Conservation (phyloP, 1,140 invertebrate genomes). For the Muscidifurax raptorellus region DNA sequence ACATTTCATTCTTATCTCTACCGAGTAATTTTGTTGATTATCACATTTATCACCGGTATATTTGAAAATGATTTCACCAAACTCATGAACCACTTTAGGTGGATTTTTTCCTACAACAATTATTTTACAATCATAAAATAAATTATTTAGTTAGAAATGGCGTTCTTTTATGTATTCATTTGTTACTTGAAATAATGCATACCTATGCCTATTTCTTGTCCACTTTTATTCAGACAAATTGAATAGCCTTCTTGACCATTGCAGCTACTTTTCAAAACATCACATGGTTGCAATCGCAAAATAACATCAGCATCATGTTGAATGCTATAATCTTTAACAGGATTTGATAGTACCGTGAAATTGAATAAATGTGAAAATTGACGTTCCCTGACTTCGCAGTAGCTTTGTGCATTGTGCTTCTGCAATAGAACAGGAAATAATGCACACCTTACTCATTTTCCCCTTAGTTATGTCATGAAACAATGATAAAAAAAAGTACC, state of each 20-base stretch:
- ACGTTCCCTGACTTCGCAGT: background rate
- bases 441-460: background rate
- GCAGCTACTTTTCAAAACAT: slow-evolving; percentile 60
- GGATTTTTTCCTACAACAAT: slow-evolving; percentile 60
- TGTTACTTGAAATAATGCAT: slow-evolving; percentile 38
- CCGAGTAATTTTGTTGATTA: slow-evolving; percentile 56
- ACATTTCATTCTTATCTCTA: slow-evolving; percentile 65
- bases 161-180: background rate
- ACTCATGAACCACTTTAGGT: slow-evolving; percentile 53
- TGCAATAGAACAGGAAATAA: background rate
- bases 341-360: slow-evolving; percentile 55
- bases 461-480: background rate
- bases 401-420: background rate
- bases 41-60: slow-evolving; percentile 65
- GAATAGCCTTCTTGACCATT: slow-evolving; percentile 58
- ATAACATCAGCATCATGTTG: slow-evolving; percentile 39
- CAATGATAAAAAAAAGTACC: background rate
- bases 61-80: slow-evolving; percentile 59
- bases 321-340: slow-evolving; percentile 50
- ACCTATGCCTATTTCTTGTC: slow-evolving; percentile 66
- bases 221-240: slow-evolving; percentile 61
- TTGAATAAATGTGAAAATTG: slow-evolving; percentile 39
- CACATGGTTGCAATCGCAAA: slow-evolving; percentile 64
- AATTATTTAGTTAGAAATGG: background rate
- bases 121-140: background rate